These are phyloP conservation scores for Taeniopygia guttata DNA, from an alignment of 2,797 vertebrate genomes.

Conservation along the genomic window DNA sequence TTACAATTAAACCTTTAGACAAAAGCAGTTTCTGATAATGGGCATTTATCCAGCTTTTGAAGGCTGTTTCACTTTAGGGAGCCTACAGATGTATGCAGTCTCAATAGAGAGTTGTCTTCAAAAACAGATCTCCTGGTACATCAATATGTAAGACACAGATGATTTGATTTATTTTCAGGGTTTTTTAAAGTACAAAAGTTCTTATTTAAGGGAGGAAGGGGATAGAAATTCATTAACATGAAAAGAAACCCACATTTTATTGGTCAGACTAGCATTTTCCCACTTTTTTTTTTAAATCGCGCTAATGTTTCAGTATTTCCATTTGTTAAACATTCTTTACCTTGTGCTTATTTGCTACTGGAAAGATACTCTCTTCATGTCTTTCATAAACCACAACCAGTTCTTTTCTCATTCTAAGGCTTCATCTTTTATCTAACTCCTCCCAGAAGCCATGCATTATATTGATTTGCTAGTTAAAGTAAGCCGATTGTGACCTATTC, in stretches of 20 bases:
- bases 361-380: neutral
- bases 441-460: slow-evolving; percentile 20
- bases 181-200: neutral
- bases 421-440: neutral
- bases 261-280: slow-evolving; percentile 54
- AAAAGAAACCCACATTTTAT: slow-evolving; percentile 35
- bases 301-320: neutral
- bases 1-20: slow-evolving; percentile 23
- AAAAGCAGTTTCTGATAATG: slow-evolving; percentile 8
- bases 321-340: slow-evolving; percentile 3
- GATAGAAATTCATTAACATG: neutral
- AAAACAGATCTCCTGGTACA: slow-evolving; percentile 9
- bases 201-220: slow-evolving; percentile 15
- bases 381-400: neutral
- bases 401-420: neutral
- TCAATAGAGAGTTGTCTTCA: slow-evolving; percentile 20
- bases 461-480: slow-evolving; percentile 22
- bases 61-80: slow-evolving; percentile 37
- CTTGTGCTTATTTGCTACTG: slow-evolving; percentile 22
- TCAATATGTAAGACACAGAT: slow-evolving; percentile 17
- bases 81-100: neutral
- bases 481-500: slow-evolving; percentile 14
- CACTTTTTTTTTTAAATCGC: neutral
- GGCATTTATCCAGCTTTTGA: slow-evolving; percentile 19
- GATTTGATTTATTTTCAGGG: neutral